phyloP scores from a whole-genome alignment of 2,113 vertebrate species.

The Cyanistes caeruleus region DNA sequence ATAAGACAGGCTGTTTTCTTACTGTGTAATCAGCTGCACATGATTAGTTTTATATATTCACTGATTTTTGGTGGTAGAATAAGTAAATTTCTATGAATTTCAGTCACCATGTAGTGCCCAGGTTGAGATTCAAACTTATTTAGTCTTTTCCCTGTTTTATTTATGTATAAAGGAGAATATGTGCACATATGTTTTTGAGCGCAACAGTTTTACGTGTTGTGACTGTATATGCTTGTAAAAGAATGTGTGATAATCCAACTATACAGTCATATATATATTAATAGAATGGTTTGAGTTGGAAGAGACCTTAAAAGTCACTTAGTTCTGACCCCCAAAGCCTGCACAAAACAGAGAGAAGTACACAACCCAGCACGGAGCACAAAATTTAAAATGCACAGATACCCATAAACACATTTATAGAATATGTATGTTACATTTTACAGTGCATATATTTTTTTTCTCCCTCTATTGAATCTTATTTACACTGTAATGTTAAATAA shows the following conservation, averaged over 20 bases:
- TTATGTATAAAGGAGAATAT: not conserved
- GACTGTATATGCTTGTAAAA: not conserved
- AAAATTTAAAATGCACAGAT: not conserved
- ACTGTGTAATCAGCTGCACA: conserved; percentile 34
- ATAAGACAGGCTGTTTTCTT: conserved; percentile 39
- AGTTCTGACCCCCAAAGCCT: not conserved
- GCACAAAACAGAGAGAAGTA: not conserved
- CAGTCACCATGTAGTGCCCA: not conserved
- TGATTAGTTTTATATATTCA: conserved; percentile 54
- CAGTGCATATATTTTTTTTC: conserved; percentile 43
- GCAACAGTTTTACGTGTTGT: not conserved
- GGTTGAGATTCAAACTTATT: conserved; percentile 30
- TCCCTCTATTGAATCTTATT: conserved; percentile 70
- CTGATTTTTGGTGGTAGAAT: conserved; percentile 47
- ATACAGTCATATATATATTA: no score
- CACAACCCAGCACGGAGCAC: not conserved
- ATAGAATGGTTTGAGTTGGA: not conserved
- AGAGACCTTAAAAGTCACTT: not conserved
- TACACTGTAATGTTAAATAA: conserved; percentile 76
- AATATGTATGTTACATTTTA: not conserved
- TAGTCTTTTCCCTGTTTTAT: not conserved
- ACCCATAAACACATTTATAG: not conserved
- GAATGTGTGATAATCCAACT: not conserved
- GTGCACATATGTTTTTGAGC: not conserved
- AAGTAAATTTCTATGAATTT: conserved; percentile 53